Evolutionary conservation across 2,113 vertebrate species (phyloP).

Genomic region (Oxyura jamaicensis): DNA sequence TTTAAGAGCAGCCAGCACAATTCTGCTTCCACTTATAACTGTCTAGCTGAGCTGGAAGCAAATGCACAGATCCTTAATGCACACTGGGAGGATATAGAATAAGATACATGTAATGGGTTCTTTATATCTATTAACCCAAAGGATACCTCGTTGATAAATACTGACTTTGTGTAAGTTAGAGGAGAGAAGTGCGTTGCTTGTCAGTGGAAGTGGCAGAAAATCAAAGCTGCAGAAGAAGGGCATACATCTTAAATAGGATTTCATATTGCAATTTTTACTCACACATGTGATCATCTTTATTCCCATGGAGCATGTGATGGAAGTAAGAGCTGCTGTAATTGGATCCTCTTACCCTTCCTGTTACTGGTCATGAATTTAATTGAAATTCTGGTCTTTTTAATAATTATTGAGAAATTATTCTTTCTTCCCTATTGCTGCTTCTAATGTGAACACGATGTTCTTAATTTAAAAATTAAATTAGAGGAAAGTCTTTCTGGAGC

Average conservation of each 20-base stretch:
- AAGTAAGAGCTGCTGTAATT: conserved; percentile 32
- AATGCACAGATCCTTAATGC: background rate
- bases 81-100: background rate
- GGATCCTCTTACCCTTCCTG: conserved; percentile 21
- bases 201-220: conserved; percentile 2
- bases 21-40: background rate
- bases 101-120: background rate
- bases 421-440: background rate
- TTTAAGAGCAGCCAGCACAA: conserved; percentile 17
- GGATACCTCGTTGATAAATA: background rate
- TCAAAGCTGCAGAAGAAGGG: background rate
- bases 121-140: background rate
- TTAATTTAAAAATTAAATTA: conserved; percentile 44
- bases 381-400: conserved; percentile 39
- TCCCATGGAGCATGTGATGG: background rate
- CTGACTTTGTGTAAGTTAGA: background rate
- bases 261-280: background rate
- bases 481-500: background rate
- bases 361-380: conserved; percentile 23
- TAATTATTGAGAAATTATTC: conserved; percentile 7
- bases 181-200: background rate
- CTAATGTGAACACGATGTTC: conserved; percentile 27
- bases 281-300: background rate
- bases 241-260: background rate
- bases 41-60: background rate